A percentile compares a stretch with the other conserved stretches of the same genome.
These are phyloP conservation scores for Sminthurides aquaticus DNA, from an alignment of 2,888 invertebrate species.

Conservation along the genomic window DNA sequence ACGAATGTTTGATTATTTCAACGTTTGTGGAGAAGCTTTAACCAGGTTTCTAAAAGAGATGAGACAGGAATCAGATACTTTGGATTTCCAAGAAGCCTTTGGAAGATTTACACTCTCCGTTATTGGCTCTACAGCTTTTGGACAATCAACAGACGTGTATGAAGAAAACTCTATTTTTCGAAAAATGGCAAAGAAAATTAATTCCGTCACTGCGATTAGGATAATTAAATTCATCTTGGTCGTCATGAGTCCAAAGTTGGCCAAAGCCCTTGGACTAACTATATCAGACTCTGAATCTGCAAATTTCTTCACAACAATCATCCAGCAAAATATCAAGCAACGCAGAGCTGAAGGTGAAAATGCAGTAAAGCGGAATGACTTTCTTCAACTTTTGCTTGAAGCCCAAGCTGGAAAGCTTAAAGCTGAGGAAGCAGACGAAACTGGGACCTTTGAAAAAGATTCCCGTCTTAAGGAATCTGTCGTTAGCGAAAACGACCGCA, in stretches of 20 bases:
- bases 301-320: slow-evolving; percentile 5
- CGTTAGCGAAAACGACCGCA: neutral
- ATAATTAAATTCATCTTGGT: neutral
- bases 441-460: slow-evolving; percentile 18
- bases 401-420: slow-evolving; percentile 15
- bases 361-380: neutral
- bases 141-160: slow-evolving; percentile 46
- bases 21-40: slow-evolving; percentile 7
- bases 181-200: slow-evolving; percentile 38
- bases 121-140: slow-evolving; percentile 48
- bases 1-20: slow-evolving; percentile 18
- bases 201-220: neutral
- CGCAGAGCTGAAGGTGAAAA: neutral
- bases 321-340: slow-evolving; percentile 6
- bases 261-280: neutral
- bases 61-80: neutral
- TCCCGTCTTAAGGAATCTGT: neutral
- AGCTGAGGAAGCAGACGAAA: neutral
- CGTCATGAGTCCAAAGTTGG: slow-evolving; percentile 1
- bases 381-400: slow-evolving; percentile 44
- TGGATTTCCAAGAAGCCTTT: slow-evolving; percentile 10
- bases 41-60: neutral
- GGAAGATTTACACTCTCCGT: slow-evolving; percentile 32
- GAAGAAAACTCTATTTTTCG: slow-evolving; percentile 47
- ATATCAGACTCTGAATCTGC: neutral